These are phyloP conservation scores for Phyto melanocephala DNA, from an alignment of 2,888 invertebrate species.

Conservation along the genomic window DNA sequence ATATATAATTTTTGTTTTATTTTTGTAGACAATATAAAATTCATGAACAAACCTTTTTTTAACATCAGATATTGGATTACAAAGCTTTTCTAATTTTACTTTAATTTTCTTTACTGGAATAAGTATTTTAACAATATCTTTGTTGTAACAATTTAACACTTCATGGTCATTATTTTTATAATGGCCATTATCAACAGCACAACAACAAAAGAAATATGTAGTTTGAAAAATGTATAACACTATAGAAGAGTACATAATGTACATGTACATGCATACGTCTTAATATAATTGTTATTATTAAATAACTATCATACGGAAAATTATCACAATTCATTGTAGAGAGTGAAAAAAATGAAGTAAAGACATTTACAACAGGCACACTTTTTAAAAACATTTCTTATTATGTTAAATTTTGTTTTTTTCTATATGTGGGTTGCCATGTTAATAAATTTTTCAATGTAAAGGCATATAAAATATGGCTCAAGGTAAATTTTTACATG, in stretches of 20 bases:
- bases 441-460: too few relatives aligned
- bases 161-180: slow-evolving; percentile 59
- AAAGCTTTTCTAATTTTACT: too few relatives aligned
- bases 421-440: slow-evolving; percentile 43
- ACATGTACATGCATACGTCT: too few relatives aligned
- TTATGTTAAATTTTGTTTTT: slow-evolving; percentile 11
- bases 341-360: neutral
- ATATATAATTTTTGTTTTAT: neutral
- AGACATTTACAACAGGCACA: slow-evolving; percentile 39
- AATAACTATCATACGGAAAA: slow-evolving; percentile 37
- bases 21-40: neutral
- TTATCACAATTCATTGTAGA: slow-evolving; percentile 30
- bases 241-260: slow-evolving; percentile 24
- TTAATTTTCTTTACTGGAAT: too few relatives aligned
- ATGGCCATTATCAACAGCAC: slow-evolving; percentile 25
- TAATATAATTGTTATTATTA: slow-evolving; percentile 35
- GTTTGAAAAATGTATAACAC: slow-evolving; percentile 20
- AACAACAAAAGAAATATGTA: neutral
- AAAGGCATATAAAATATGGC: slow-evolving; percentile 21
- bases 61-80: too few relatives aligned
- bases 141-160: slow-evolving; percentile 54
- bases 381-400: slow-evolving; percentile 42
- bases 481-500: too few relatives aligned
- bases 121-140: too few relatives aligned
- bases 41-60: neutral